Conservation (phyloP, 1,140 invertebrate species). For the Drosophila novamexicana region DNA sequence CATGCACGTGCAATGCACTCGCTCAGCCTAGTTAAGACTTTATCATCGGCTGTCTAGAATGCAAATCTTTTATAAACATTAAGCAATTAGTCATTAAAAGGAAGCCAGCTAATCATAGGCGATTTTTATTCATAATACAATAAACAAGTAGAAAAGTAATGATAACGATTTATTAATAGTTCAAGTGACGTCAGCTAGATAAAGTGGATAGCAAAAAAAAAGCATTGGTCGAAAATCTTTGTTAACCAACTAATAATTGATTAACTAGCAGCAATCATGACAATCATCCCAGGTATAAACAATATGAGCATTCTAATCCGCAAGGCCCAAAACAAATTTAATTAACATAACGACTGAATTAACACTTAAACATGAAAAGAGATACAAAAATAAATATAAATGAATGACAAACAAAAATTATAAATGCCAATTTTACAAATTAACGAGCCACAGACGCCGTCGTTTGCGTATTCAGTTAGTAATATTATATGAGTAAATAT, state of each 20-base stretch:
- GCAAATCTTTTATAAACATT: constrained; percentile 2
- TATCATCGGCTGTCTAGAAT: background rate
- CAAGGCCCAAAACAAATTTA: background rate
- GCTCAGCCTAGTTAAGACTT: constrained; percentile 28
- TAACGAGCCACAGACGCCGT: constrained; percentile 51
- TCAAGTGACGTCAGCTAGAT: background rate
- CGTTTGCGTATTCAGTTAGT: constrained; percentile 55
- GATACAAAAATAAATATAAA: constrained; percentile 6
- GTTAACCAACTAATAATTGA: background rate
- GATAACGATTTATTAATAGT: background rate
- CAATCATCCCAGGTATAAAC: background rate
- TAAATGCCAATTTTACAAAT: constrained; percentile 46
- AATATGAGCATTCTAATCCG: constrained; percentile 4
- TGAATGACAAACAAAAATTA: background rate
- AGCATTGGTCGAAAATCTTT: too few relatives aligned
- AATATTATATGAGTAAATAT: constrained; percentile 45
- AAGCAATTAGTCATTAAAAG: constrained; percentile 18
- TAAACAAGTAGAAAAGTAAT: background rate
- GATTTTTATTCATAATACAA: background rate
- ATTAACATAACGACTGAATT: constrained; percentile 60
- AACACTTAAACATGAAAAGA: constrained; percentile 48
- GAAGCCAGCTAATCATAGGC: too few relatives aligned
- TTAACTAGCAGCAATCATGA: background rate
- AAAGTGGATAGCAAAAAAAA: background rate
- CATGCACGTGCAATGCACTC: constrained; percentile 71